Evolutionary conservation across 2,888 invertebrate species (phyloP).

Genomic region (Anarsia innoxiella): DNA sequence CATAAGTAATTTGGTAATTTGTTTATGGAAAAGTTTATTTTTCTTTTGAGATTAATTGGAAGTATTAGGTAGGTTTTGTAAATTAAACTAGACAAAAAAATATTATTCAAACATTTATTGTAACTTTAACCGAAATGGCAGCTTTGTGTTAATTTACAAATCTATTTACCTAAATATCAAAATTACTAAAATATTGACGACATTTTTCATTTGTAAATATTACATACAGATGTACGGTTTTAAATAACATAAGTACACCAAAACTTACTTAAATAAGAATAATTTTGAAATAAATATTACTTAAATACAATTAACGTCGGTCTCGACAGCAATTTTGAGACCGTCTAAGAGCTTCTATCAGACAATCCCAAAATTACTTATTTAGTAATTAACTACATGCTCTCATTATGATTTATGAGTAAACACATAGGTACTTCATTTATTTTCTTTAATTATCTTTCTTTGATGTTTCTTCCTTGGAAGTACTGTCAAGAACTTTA

Average conservation of each 20-base stretch:
- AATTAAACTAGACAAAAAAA: no score
- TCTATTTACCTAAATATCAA: constrained; percentile 1
- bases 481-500: constrained; percentile 39
- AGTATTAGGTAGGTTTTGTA: no score
- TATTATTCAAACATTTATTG: no score
- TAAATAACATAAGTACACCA: constrained; percentile 18
- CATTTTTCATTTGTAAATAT: constrained; percentile 39
- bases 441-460: constrained; percentile 17
- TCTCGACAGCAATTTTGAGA: constrained; percentile 47
- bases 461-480: constrained; percentile 26
- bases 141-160: constrained; percentile 4
- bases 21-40: no score
- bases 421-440: no score
- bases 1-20: no score
- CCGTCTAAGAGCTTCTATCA: constrained; percentile 63
- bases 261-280: constrained; percentile 15
- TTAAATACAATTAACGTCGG: constrained; percentile 24
- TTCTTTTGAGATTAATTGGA: no score
- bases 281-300: constrained; percentile 32
- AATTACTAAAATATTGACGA: background rate
- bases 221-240: constrained; percentile 35
- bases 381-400: constrained; percentile 2
- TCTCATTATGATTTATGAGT: constrained; percentile 6
- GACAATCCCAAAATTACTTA: constrained; percentile 60
- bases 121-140: constrained; percentile 9